Conservation (phyloP, 2,113 vertebrate species). For the Zosterops borbonicus region DNA sequence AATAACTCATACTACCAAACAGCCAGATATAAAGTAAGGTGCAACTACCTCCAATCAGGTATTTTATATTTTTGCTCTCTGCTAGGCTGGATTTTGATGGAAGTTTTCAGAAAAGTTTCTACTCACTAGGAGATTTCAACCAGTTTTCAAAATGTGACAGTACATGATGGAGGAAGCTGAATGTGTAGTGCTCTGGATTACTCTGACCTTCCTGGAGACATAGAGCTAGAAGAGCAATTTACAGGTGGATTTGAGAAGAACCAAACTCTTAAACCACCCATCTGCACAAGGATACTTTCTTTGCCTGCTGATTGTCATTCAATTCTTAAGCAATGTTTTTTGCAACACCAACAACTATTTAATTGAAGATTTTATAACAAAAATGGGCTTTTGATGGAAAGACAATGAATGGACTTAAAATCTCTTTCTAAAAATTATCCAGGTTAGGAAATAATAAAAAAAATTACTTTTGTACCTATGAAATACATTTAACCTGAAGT, state of each 20-base stretch:
- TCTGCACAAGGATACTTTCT: background rate
- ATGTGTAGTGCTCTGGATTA: background rate
- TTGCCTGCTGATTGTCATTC: background rate
- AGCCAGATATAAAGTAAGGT: background rate
- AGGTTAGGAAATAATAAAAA: background rate
- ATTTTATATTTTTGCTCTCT: background rate
- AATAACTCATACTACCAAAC: background rate
- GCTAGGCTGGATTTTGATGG: background rate
- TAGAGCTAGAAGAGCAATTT: background rate
- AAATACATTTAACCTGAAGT: background rate
- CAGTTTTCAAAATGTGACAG: background rate
- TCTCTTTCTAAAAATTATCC: background rate
- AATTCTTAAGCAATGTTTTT: background rate
- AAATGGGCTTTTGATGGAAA: background rate
- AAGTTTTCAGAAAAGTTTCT: background rate
- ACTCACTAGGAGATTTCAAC: background rate
- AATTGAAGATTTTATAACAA: background rate
- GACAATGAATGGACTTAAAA: background rate
- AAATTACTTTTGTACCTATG: background rate
- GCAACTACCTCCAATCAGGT: background rate
- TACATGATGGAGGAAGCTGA: background rate
- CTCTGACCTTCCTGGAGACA: background rate
- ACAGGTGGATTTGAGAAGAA: background rate
- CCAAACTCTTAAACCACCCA: background rate
- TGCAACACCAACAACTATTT: background rate